Evolutionary conservation across 2,888 invertebrate species (phyloP), one percentile per base, ranked within the genome.

Genomic region (Sphaerophoria rueppellii): DNA sequence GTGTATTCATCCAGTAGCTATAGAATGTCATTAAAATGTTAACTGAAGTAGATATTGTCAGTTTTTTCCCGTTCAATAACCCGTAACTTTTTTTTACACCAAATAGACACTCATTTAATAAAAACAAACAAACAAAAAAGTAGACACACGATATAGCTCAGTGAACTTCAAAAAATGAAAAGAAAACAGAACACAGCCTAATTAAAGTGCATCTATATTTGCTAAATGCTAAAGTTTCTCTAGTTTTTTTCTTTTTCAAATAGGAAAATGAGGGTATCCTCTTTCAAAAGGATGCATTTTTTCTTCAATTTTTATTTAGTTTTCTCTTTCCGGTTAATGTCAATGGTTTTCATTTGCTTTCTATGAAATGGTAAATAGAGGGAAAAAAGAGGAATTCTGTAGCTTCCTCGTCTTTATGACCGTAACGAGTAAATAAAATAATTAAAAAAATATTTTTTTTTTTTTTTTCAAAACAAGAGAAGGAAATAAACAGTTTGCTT

Each of bases 371-470:
- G 11, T 48, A 46, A 3, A 35, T 14, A 16, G 14, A 40, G 1
- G 40, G n/a, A 58, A 40, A 16, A 40, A 43, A 11, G 11, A 32
- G 37, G 11, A 35, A 50, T 12, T 65, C 50, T 50, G 5, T 46
- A 65, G 65, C 35, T 50, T 63, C 12, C 50, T 50, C 50, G 50
- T 50, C 63, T 63, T 48, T 63, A 63, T 14, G 6, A 16, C 35
- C 16, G 6, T 65, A 65, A 65, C 50, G 65, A 65, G 65, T 35
- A 2, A 50, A 65, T 65, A 35, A 65, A 50, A 65, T 65, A 50
- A 37, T 48, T 65, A 63, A 63, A 63, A 48, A 63, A 14, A 14
- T n/a, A n/a, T n/a, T n/a, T n/a, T n/a, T n/a, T n/a, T n/a, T n/a
- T 24, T 2, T 24, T 24, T 2, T 24, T 24, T 24, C 24, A 24